phyloP scores from a whole-genome alignment of 2,797 vertebrate genomes.

The Gymnodraco acuticeps region DNA sequence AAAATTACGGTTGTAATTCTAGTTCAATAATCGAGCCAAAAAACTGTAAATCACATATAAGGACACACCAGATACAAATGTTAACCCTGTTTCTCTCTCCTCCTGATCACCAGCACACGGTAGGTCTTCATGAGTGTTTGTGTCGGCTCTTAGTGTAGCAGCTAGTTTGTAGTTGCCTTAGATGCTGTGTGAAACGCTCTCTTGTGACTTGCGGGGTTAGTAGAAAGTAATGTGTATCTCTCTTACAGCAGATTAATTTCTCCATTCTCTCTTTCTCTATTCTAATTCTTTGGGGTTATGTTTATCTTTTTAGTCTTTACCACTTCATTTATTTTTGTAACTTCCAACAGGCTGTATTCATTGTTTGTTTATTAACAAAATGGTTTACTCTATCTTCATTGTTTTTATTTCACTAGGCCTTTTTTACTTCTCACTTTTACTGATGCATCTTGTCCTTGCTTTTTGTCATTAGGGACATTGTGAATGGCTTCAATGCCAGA shows the following conservation, averaged over 20 bases:
- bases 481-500: slow-evolving; percentile 78
- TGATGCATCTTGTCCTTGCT: background rate
- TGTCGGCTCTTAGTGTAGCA: slow-evolving; percentile 38
- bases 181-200: slow-evolving; percentile 13
- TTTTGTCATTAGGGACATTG: slow-evolving; percentile 72
- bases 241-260: background rate
- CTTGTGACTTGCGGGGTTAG: background rate
- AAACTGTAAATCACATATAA: too few relatives aligned
- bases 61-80: background rate
- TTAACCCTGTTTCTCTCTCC: slow-evolving; percentile 48
- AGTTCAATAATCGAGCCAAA: too few relatives aligned
- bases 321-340: slow-evolving; percentile 8
- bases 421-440: background rate
- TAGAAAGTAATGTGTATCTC: background rate
- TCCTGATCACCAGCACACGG: slow-evolving; percentile 67
- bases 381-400: background rate
- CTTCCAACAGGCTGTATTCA: background rate
- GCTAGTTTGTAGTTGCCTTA: slow-evolving; percentile 38
- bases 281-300: background rate
- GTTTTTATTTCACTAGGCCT: background rate
- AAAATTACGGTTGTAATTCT: too few relatives aligned
- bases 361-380: background rate
- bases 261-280: background rate
- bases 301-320: slow-evolving; percentile 1
- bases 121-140: slow-evolving; percentile 66